Conservation (phyloP, 1,140 invertebrate species). For the Araneus ventricosus region DNA sequence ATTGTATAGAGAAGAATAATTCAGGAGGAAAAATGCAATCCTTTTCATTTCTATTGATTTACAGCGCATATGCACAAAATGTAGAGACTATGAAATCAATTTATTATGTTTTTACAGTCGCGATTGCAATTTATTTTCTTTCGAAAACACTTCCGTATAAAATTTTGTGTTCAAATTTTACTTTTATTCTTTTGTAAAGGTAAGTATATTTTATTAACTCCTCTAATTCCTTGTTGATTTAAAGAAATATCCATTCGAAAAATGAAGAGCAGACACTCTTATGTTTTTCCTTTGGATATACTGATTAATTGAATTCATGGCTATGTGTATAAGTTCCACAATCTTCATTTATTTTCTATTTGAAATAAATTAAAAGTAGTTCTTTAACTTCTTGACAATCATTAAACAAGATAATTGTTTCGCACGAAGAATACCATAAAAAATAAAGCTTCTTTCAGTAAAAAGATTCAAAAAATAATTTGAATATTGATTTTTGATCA, state of each 20-base stretch:
- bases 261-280: neutral
- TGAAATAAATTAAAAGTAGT: slow-evolving; percentile 8
- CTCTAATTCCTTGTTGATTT: neutral
- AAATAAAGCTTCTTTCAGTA: neutral
- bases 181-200: neutral
- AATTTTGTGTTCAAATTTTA: neutral
- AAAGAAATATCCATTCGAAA: neutral
- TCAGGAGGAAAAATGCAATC: neutral
- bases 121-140: too few species aligned
- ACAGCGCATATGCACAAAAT: too few species aligned
- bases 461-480: neutral
- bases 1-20: neutral
- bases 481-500: slow-evolving; percentile 16
- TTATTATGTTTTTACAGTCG: too few species aligned
- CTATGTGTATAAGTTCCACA: neutral
- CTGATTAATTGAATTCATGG: slow-evolving; percentile 37
- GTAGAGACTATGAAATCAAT: too few species aligned
- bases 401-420: slow-evolving; percentile 15
- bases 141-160: too few species aligned
- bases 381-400: slow-evolving; percentile 9
- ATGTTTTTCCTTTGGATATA: neutral
- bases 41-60: neutral
- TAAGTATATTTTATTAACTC: neutral
- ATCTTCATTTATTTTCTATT: slow-evolving; percentile 4
- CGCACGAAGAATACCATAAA: neutral